phyloP scores from a whole-genome alignment of 2,113 vertebrate species.

The Ranitomeya imitator region DNA sequence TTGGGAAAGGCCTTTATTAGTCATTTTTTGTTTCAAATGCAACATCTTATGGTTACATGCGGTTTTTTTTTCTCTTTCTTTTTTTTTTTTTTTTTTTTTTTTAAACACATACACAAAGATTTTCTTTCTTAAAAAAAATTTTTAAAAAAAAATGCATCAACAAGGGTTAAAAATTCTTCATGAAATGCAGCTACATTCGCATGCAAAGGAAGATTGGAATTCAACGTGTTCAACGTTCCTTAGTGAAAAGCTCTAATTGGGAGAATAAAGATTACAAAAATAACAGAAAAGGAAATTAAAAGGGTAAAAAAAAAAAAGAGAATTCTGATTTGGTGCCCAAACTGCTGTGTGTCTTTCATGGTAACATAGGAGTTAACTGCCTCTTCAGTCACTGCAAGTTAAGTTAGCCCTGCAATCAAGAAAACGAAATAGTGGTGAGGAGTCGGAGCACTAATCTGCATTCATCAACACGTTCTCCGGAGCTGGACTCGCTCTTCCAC shows the following conservation, averaged over 20 bases:
- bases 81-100: constrained; percentile 67
- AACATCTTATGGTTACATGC: constrained; percentile 99
- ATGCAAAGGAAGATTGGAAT: constrained; percentile 91
- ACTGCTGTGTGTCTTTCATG: constrained; percentile 84
- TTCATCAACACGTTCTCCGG: constrained; percentile 56
- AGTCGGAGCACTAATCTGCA: constrained; percentile 84
- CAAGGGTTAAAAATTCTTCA: constrained; percentile 84
- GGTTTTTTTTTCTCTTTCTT: not conserved
- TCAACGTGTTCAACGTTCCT: constrained; percentile 79
- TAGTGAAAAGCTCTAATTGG: constrained; percentile 87
- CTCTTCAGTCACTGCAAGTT: constrained; percentile 97
- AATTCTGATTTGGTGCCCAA: constrained; percentile 85
- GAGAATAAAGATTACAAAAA: constrained; percentile 65
- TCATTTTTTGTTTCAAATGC: constrained; percentile 90
- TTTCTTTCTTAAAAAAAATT: constrained; percentile 76
- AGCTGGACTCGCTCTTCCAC: not conserved
- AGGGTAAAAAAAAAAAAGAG: constrained; percentile 29
- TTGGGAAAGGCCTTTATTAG: constrained; percentile 99
- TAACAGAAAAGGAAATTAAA: not conserved
- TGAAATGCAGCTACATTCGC: constrained; percentile 89
- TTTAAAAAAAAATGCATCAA: constrained; percentile 85
- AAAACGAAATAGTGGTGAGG: constrained; percentile 95
- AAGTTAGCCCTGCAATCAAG: constrained; percentile 99
- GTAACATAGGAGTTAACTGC: constrained; percentile 94
- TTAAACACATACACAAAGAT: constrained; percentile 97